Evolutionary conservation across 64 coral and sea anemone genomes (phyloP), one percentile per base, ranked within the genome.

Genomic region (Montipora foliosa): DNA sequence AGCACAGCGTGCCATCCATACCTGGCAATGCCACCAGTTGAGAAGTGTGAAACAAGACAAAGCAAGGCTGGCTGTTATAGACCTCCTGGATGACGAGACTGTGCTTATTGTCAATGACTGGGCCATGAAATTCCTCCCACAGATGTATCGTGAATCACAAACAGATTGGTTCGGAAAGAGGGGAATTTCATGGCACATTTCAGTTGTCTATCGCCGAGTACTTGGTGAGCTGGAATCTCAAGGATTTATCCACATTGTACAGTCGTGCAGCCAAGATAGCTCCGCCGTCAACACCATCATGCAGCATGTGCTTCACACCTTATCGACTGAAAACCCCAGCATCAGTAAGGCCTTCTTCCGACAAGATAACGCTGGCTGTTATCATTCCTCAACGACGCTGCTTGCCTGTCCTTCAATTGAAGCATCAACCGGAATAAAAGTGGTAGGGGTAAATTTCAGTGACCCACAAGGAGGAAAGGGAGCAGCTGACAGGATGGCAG

Each of bases 401-500:
- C 77, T 88, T 68, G 76, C 77, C 16, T 81, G 76, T 15, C 89
- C 20, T 13, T 7, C 46, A 5, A 77, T 87, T 19, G 49, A 47
- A 16, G 17, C 64, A 16, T 48, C 49, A 47, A 93, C 82, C 6
- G 57, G 74, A n/a, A 69, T 93, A 3, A 87, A 93, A 68, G 14
- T 87, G 10, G 49, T 45, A 69, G 5, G 91, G 2, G 11, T 93
- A 0, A 75, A 93, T 69, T 86, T 86, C 16, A 87, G 81, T 74
- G 79, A 91, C 79, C 89, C 67, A 22, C 89, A 91, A 91, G 89
- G 89, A 52, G 89, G 89, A 4, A 91, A 91, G 48, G 89, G 89
- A 3, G 4, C 78, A 2, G 77, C 29, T 6, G 89, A 91, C 15
- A 68, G 89, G 12, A 44, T 74, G 44, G 89, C 89, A 68, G 89